These are phyloP conservation scores for Grapholita molesta DNA, from an alignment of 1,140 invertebrate genomes.

Conservation along the genomic window DNA sequence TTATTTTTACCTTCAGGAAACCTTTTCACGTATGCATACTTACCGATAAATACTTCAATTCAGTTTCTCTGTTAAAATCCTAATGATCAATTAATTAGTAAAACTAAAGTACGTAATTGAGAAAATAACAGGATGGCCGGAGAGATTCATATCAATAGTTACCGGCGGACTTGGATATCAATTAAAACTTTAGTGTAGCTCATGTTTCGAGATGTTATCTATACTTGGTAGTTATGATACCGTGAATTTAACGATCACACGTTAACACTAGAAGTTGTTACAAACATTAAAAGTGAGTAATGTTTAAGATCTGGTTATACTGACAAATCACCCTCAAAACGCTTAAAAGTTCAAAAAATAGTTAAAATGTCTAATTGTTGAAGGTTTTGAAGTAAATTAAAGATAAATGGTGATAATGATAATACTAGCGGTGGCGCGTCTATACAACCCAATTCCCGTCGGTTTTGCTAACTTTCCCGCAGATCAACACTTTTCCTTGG, in stretches of 20 bases:
- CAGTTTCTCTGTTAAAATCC: neutral
- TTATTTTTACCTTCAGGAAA: neutral
- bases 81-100: neutral
- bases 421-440: too few species aligned
- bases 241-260: neutral
- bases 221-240: neutral
- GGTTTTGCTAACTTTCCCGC: too few species aligned
- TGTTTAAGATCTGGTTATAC: neutral
- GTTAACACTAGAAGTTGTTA: neutral
- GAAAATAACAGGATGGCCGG: neutral
- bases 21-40: neutral
- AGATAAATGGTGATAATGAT: too few species aligned
- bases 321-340: too few species aligned
- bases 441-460: too few species aligned
- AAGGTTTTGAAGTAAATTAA: too few species aligned
- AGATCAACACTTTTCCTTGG: too few species aligned
- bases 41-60: neutral
- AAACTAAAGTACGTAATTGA: neutral
- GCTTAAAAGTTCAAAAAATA: too few species aligned
- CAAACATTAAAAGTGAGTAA: neutral
- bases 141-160: neutral
- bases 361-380: too few species aligned
- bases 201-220: neutral
- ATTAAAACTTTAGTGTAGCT: neutral
- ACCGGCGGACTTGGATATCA: neutral